Evolutionary conservation across 2,888 invertebrate genomes (phyloP), one percentile per base, ranked within the genome.

Genomic region (Zygaena filipendulae): DNA sequence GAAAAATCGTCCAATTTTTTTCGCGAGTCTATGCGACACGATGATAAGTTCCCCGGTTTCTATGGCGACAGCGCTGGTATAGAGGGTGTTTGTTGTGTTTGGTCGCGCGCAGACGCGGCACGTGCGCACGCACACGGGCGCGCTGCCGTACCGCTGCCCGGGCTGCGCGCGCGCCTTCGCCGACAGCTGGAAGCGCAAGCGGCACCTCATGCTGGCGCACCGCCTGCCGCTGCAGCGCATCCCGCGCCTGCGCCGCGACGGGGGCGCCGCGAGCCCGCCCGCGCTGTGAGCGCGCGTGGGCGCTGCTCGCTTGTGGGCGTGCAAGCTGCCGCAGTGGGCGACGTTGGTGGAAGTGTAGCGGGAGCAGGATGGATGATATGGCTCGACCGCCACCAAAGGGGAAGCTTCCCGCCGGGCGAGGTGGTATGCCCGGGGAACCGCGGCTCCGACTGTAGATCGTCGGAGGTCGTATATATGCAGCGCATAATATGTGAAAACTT

Each of bases 161-260:
- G 46, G 50, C 11, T 81, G 80, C 50, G 32, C 56, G 26, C 60
- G 62, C 41, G 39, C 58, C 0, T 80, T 80, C 60, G 43, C 59
- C 16, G 79, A 80, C 62, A 71, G 70, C 52, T 77, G 77, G 75
- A 80, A 80, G 45, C 63, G 77, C 27, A 79, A 77, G 49, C 52
- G 59, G 24, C 79, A 80, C 38, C 56, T 79, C 35, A 70, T 77
- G 66, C 60, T 74, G 36, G 52, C 59, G 32, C 79, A 80, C 51
- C 45, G 55, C 14, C 40, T 64, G 11, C 42, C 59, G 10, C 54
- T 74, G 2, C 43, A 43, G 0, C 63, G 68, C 34, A 71, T 77
- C 13, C 79, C 79, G 38, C 55, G 56, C 29, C 52, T 74, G 58
- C 35, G 47, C 12, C 42, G 52, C 1, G 62, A 60, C 34, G 64